Evolutionary conservation across 2,888 invertebrate genomes (phyloP), one percentile per base, ranked within the genome.

Genomic region (Herminia tarsipennalis): DNA sequence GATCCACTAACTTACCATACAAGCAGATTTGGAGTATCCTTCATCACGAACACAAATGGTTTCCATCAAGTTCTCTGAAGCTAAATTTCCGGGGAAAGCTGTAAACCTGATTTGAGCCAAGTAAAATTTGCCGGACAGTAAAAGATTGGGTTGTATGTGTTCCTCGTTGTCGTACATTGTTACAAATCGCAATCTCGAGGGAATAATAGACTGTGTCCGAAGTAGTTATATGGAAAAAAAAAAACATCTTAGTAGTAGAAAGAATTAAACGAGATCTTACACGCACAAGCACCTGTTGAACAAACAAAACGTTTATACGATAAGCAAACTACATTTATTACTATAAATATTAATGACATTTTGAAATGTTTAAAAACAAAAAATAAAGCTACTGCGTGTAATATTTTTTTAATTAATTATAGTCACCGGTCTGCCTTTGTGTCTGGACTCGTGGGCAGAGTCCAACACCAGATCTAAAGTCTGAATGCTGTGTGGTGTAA

Each of bases 81-180:
- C 14, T 2, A 49, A 55, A 28, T 59, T 68, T 38, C 83, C 81
- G 1, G 66, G 60, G 3, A 81, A 71, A 0, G 76, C 67, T 0
- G 50, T 62, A 38, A 78, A 85, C 1, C 61, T 69, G 3, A 86
- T 30, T 37, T 77, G 79, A 0, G 76, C 80, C 5, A 69, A 34
- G 56, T 88, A 80, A 40, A 56, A 66, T 18, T 56, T 46, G 0
- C 84, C 84, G 0, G 84, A 73, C 0, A 46, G 21, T 27, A 88
- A 45, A 0, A 37, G 4, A n/a, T 57, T 47, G 0, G 78, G 70
- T 6, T 69, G 53, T 12, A 73, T 44, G 56, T 70, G 76, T 10
- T 80, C 76, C 36, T 88, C 80, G 1, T 70, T 72, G 0, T 73
- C 61, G 52, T 81, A 86, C 32, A 72, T 70, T 0, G 83, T 78